Evolutionary conservation across 2,888 invertebrate genomes (phyloP), one percentile per base, ranked within the genome.

Genomic region (Oscheius sp.): DNA sequence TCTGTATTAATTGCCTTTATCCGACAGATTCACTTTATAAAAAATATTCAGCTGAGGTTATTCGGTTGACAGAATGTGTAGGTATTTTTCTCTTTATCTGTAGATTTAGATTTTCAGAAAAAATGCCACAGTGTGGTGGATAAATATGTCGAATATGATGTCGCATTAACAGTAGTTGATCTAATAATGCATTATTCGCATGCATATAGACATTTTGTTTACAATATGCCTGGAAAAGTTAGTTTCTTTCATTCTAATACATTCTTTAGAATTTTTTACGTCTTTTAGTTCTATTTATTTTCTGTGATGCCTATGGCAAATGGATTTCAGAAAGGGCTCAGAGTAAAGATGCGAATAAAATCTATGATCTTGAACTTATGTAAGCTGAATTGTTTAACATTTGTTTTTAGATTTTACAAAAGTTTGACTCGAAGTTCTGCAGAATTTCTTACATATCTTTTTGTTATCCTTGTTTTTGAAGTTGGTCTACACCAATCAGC

Each of bases 61-160:
- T 86, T 23, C 58, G 79, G 27, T 68, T 85, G 20, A 79, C 82
- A n/a, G 81, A 84, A 70, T 85, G 85, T 75, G 84, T 84, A 42
- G 63, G 84, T 76, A 29, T n/a, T 5, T n/a, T n/a, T n/a, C n/a
- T n/a, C n/a, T n/a, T n/a, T n/a, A n/a, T n/a, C n/a, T n/a, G n/a
- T n/a, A n/a, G 3, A 5, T 3, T 25, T 15, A 10, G 23, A n/a
- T 42, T 89, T 88, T 86, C 82, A 95, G 95, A 90, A 90, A 10
- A 89, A 90, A 73, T 95, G 95, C 86, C 91, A 91, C 55, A 89
- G 90, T 50, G 87, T 92, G 15, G 93, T 93, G 0, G 95, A 95
- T 87, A 93, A 93, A 87, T 95, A 95, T 86, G 91, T 95, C 71
- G 95, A 95, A 88, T 94, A 92, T 87, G 95, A 95, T 85, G 90